Base-by-base conservation (phyloP, 2,888 invertebrate species). In the Sinodicranocentrus sp. region DNA sequence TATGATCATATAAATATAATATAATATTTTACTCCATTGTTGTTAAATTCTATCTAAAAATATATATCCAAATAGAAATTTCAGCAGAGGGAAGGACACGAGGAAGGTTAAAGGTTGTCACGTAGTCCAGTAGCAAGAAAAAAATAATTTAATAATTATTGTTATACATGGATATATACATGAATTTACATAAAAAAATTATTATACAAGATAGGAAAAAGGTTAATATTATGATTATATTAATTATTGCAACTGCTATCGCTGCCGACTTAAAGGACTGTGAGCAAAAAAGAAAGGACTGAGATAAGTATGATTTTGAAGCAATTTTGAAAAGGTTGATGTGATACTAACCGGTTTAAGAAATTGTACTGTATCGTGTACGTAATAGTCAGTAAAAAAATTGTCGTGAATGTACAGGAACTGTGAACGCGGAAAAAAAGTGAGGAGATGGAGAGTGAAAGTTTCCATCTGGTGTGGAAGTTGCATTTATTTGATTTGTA, bases 241-340 rank as follows among this genome's bases (percentile, higher is more conserved):
- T 57, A 57, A 70, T 76, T 83, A 78, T 83, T 83, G 83, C 83
- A 83, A 83, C 83, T 83, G 83, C 83, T 83, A 83, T 83, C 77
- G 83, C 83, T 83, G 83, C 83, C 83, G 83, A 78, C 78, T 82
- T 77, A 77, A 83, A 63, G 83, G 83, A 83, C 83, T 83, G 83
- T 83, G 83, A 82, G 76, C 23, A 78, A 75, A 75, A 73, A 54
- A 33, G 82, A 83, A 77, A 76, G 77, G 82, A 77, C 76, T 77
- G 76, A 77, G 76, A 48, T 71, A 77, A 80, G 80, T 72, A 75
- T 73, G 82, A 75, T 48, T 73, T 67, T 68, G 59, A 68, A 68
- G 68, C 48, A 73, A 75, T 68, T 82, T 68, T 33, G 59, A 59
- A 75, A 61, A 61, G 65, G 71, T 6, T 63, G 82, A 83, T 83